phyloP scores from a whole-genome alignment of 2,797 vertebrate genomes.

The Zenarchopterus dispar region DNA sequence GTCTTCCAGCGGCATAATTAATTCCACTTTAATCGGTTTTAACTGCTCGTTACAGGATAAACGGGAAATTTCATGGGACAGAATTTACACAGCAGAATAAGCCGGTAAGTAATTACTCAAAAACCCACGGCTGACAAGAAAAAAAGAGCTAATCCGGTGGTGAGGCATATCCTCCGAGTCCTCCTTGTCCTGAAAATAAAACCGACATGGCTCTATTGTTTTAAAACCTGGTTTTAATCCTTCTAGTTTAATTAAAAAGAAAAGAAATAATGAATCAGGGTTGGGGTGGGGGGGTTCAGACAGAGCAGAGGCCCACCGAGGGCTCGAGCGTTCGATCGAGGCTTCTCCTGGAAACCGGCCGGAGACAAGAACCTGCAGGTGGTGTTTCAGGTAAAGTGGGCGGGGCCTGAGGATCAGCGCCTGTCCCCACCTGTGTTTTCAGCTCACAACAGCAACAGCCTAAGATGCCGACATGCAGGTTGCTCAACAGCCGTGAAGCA shows the following conservation, averaged over 20 bases:
- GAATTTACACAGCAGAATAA: conserved; percentile 64
- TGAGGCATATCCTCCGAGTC: conserved; percentile 47
- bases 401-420: conserved; percentile 10
- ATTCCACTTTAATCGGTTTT: conserved; percentile 67
- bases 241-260: conserved; percentile 48
- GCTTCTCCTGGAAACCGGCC: conserved; percentile 7
- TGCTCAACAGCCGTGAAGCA: conserved; percentile 40
- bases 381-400: conserved; percentile 28
- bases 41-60: conserved; percentile 64
- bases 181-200: conserved; percentile 49
- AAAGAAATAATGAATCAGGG: background rate
- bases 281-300: conserved; percentile 4
- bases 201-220: conserved; percentile 59
- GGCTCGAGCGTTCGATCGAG: background rate
- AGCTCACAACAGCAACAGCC: conserved; percentile 42
- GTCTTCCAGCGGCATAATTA: conserved; percentile 46
- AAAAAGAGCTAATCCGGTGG: conserved; percentile 59
- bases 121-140: conserved; percentile 50
- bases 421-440: conserved; percentile 34
- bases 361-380: conserved; percentile 20
- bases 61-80: conserved; percentile 61
- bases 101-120: conserved; percentile 61
- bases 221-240: conserved; percentile 55
- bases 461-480: conserved; percentile 42
- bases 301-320: conserved; percentile 6